Conservation (phyloP, 1,140 invertebrate genomes). For the Copidosoma floridanum region DNA sequence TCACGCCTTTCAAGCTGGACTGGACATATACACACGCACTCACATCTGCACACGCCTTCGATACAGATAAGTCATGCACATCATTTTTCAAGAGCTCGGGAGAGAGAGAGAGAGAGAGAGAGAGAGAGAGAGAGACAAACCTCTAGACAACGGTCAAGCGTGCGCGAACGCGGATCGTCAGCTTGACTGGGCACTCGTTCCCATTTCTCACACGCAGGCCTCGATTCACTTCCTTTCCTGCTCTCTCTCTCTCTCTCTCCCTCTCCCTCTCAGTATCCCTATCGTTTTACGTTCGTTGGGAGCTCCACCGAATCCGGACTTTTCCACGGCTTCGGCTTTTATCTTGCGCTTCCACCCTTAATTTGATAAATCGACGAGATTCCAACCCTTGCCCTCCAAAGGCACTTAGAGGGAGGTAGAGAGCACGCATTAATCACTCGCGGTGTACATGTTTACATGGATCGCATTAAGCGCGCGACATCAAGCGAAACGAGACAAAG, state of each 20-base stretch:
- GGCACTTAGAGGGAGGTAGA: too few relatives aligned
- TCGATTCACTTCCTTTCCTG: too few relatives aligned
- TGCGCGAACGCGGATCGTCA: constrained; percentile 32
- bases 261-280: background rate
- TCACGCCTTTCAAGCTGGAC: constrained; percentile 33
- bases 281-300: constrained; percentile 24
- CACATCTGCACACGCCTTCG: constrained; percentile 37
- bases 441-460: constrained; percentile 54
- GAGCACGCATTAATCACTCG: constrained; percentile 54
- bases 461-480: constrained; percentile 44
- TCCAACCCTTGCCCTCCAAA: constrained; percentile 47
- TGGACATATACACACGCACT: background rate
- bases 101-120: constrained; percentile 7
- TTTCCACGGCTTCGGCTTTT: constrained; percentile 52
- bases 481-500: constrained; percentile 28
- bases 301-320: constrained; percentile 38
- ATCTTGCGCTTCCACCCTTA: constrained; percentile 56
- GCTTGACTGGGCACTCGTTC: constrained; percentile 31
- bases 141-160: constrained; percentile 39
- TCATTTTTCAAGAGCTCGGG: constrained; percentile 43
- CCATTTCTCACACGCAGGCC: constrained; percentile 37
- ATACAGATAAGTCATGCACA: constrained; percentile 48
- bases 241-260: background rate
- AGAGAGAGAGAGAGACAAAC: background rate
- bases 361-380: constrained; percentile 58